These are phyloP conservation scores for Ellobium chinense DNA, from an alignment of 2,888 invertebrate genomes.

Conservation along the genomic window DNA sequence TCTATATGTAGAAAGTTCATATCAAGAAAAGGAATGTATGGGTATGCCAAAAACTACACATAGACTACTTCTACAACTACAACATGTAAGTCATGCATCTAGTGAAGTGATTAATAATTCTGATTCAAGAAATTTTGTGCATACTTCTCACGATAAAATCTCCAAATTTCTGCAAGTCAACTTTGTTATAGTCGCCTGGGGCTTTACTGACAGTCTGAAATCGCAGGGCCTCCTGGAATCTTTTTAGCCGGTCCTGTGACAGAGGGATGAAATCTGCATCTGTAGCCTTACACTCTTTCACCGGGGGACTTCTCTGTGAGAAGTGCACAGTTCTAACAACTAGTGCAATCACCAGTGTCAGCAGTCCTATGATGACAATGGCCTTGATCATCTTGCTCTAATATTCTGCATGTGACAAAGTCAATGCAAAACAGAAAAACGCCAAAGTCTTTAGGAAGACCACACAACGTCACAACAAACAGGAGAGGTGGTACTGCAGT, in stretches of 20 bases:
- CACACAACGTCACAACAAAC: no score
- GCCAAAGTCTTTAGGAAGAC: no score
- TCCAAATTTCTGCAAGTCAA: constrained; percentile 57
- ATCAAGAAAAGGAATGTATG: no score
- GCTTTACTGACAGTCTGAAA: constrained; percentile 62
- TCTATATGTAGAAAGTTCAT: no score
- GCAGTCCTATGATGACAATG: not conserved
- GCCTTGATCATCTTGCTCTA: constrained; percentile 25
- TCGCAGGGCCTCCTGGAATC: constrained; percentile 61
- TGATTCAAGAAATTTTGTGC: no score
- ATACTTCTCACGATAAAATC: constrained; percentile 62
- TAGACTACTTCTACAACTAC: no score
- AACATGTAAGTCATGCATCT: no score
- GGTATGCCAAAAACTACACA: no score
- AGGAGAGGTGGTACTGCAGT: no score
- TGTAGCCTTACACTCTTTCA: constrained; percentile 56
- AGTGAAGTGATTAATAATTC: no score
- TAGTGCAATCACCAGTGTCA: constrained; percentile 1
- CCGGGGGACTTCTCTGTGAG: constrained; percentile 1
- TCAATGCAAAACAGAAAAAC: no score
- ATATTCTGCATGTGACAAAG: no score
- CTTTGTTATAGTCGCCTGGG: constrained; percentile 54
- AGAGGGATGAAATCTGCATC: constrained; percentile 67
- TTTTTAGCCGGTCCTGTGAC: constrained; percentile 53
- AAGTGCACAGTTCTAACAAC: constrained; percentile 18